These are phyloP conservation scores for Microctenopoma lineatum DNA, from an alignment of 2,797 vertebrate genomes.

Conservation along the genomic window DNA sequence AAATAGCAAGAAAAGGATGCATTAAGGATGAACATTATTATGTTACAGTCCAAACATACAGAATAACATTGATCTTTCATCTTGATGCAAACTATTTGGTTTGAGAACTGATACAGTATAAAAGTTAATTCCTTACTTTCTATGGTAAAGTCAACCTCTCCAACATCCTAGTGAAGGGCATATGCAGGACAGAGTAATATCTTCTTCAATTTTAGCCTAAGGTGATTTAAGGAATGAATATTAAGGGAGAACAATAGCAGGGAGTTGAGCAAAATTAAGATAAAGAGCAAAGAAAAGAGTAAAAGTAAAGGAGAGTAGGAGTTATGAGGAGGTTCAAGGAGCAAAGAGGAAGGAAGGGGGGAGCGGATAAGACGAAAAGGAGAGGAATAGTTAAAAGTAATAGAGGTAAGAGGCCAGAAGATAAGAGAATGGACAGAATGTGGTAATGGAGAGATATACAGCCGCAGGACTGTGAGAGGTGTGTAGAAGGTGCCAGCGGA, in stretches of 20 bases:
- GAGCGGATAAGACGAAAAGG: constrained; percentile 39
- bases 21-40: too few relatives aligned
- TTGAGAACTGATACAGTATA: neutral
- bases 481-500: constrained; percentile 66
- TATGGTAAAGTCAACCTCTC: constrained; percentile 9
- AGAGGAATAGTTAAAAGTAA: constrained; percentile 70
- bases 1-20: too few relatives aligned
- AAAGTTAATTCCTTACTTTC: neutral
- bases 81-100: neutral
- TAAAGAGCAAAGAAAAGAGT: constrained; percentile 31
- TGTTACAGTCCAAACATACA: too few relatives aligned
- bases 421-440: constrained; percentile 76
- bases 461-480: constrained; percentile 65
- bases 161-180: neutral
- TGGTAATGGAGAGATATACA: constrained; percentile 66
- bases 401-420: constrained; percentile 75
- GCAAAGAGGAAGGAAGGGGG: constrained; percentile 45
- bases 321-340: constrained; percentile 46
- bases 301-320: constrained; percentile 20
- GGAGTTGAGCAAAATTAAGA: constrained; percentile 27
- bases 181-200: neutral
- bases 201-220: constrained; percentile 22
- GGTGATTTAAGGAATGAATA: constrained; percentile 42
- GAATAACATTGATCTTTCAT: too few relatives aligned
- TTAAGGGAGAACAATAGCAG: constrained; percentile 35